These are phyloP conservation scores for Muntiacus reevesi DNA, from an alignment of 2,113 vertebrate genomes.

Conservation along the genomic window DNA sequence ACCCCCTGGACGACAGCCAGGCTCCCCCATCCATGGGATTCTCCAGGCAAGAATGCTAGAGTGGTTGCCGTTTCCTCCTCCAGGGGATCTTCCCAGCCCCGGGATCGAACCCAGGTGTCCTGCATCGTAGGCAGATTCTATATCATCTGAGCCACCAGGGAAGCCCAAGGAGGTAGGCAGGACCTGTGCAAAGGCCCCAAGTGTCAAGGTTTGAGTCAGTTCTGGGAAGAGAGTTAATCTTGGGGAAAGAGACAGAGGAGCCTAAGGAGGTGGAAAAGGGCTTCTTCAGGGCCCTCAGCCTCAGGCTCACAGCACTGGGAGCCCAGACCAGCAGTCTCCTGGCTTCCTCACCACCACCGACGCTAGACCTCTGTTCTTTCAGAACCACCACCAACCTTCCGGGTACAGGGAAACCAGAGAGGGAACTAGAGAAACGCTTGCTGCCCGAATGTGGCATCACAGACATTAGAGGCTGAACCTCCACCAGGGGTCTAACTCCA, in stretches of 20 bases:
- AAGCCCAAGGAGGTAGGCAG: neutral
- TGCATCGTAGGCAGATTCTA: neutral
- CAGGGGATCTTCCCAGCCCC: neutral
- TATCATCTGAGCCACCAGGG: neutral
- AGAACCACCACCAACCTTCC: neutral
- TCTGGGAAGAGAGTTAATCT: neutral
- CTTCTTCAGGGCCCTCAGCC: neutral
- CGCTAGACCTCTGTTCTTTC: neutral
- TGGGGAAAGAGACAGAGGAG: neutral
- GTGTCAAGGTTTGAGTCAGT: neutral
- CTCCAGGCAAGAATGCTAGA: neutral
- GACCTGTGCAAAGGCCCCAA: neutral
- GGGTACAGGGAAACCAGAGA: fast-evolving
- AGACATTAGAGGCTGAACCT: neutral
- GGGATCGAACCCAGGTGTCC: neutral
- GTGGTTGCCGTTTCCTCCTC: neutral
- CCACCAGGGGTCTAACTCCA: neutral
- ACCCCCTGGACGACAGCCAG: neutral
- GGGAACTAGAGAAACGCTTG: neutral
- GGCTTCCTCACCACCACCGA: neutral
- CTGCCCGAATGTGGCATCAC: neutral
- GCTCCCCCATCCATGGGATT: neutral
- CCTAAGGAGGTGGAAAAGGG: neutral
- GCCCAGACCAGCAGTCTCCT: neutral
- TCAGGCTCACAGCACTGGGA: neutral